Evolutionary conservation across 1,140 invertebrate species (phyloP).

Genomic region (Sipha flava): DNA sequence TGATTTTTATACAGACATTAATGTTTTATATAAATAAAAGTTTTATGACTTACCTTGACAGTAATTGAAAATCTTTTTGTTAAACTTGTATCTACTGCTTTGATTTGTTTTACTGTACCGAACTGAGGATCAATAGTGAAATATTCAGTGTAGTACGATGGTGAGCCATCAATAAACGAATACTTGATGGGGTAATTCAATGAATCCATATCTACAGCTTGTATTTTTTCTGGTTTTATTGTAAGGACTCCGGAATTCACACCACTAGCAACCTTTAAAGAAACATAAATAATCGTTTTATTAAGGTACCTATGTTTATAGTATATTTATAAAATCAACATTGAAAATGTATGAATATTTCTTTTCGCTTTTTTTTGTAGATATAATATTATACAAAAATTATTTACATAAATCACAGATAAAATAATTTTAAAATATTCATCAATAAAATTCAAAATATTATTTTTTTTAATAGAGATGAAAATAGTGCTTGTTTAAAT

Average conservation of each 20-base stretch:
- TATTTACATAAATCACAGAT: no score
- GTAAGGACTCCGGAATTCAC: conserved; percentile 69
- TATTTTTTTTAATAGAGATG: no score
- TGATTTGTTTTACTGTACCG: conserved; percentile 69
- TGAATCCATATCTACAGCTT: conserved; percentile 80
- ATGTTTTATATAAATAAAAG: not conserved
- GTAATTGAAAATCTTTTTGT: conserved; percentile 63
- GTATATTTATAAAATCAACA: no score
- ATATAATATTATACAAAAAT: no score
- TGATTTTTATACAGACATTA: not conserved
- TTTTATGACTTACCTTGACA: conserved; percentile 52
- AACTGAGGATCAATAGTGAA: conserved; percentile 74
- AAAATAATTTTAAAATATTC: no score
- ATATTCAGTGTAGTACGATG: conserved; percentile 63
- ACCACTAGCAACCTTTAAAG: conserved; percentile 67
- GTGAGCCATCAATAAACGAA: conserved; percentile 69
- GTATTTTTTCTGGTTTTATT: conserved; percentile 77
- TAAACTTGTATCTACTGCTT: conserved; percentile 66
- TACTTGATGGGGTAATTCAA: conserved; percentile 71
- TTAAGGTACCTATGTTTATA: not conserved
- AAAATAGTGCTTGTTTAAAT: no score
- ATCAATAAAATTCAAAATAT: no score
- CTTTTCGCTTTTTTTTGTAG: no score
- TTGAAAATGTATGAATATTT: no score
- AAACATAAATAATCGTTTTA: not conserved